Evolutionary conservation across 2,888 invertebrate species (phyloP).

Genomic region (Spicauda simplicius): DNA sequence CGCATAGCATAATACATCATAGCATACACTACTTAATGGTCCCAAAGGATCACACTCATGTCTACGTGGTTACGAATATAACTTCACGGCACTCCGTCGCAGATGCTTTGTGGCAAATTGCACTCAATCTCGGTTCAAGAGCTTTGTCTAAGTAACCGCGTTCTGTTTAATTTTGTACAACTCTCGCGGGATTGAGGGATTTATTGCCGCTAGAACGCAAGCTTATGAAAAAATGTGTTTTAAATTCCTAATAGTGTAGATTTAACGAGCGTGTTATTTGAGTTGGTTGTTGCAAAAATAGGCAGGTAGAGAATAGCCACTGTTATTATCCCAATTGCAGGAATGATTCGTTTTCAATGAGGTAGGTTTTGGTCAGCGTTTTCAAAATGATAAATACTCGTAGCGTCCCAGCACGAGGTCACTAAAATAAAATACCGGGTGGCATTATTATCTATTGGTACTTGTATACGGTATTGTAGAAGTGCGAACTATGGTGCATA

Average conservation of each 20-base stretch:
- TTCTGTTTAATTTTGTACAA: conserved; percentile 34
- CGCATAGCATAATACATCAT: background rate
- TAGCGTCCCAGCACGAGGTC: too few relatives aligned
- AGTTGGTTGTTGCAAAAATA: background rate
- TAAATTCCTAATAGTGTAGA: background rate
- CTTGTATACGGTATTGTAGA: too few relatives aligned
- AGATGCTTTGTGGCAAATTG: conserved; percentile 33
- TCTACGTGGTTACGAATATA: conserved; percentile 3
- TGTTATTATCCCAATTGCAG: too few relatives aligned
- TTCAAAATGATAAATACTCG: too few relatives aligned
- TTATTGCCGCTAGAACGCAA: background rate
- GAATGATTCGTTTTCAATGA: too few relatives aligned
- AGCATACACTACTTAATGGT: background rate
- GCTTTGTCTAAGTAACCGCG: conserved; percentile 32
- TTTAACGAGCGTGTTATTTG: background rate
- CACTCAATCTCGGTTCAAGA: conserved; percentile 34
- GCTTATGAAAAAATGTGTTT: background rate
- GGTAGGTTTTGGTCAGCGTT: too few relatives aligned
- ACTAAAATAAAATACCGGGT: too few relatives aligned
- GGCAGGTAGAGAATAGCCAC: too few relatives aligned
- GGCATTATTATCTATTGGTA: too few relatives aligned
- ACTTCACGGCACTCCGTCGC: conserved; percentile 18
- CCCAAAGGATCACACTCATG: conserved; percentile 9
- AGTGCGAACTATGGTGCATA: too few relatives aligned
- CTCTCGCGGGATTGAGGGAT: conserved; percentile 8